Evolutionary conservation across 2,797 vertebrate species (phyloP).

Genomic region (Acipenser oxyrinchus): DNA sequence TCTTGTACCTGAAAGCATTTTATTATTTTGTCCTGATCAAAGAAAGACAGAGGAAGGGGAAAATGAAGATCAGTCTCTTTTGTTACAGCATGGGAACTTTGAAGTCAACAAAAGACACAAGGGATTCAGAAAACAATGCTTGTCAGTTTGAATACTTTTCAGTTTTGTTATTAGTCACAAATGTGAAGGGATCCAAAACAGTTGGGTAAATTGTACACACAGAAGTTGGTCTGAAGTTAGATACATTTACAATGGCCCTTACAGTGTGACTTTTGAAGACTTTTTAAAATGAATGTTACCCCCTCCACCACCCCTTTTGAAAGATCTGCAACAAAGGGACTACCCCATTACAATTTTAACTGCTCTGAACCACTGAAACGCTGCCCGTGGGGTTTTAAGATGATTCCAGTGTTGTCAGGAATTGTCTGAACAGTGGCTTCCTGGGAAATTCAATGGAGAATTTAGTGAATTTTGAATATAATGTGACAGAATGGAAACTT

Average conservation of each 20-base stretch:
- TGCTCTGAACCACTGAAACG: too few species aligned
- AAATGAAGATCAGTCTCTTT: background rate
- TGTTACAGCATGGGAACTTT: background rate
- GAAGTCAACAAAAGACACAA: background rate
- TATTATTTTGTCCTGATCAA: background rate
- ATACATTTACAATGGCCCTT: background rate
- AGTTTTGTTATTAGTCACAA: too few species aligned
- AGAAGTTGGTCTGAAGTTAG: background rate
- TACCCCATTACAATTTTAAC: too few species aligned
- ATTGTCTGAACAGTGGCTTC: too few species aligned
- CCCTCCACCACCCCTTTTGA: background rate
- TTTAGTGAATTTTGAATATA: too few species aligned
- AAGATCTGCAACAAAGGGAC: too few species aligned
- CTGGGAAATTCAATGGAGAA: too few species aligned
- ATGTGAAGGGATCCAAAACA: too few species aligned
- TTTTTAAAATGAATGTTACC: background rate
- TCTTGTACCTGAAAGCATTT: slow-evolving; percentile 1
- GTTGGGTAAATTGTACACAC: background rate
- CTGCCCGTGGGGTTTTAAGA: too few species aligned
- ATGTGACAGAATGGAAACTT: too few species aligned
- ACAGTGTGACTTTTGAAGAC: background rate
- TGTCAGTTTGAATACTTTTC: background rate
- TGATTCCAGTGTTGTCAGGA: too few species aligned
- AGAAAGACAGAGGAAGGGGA: background rate
- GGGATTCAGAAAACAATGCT: background rate